Base-by-base conservation (phyloP, 1,140 invertebrate genomes). In the Drosophila littoralis region DNA sequence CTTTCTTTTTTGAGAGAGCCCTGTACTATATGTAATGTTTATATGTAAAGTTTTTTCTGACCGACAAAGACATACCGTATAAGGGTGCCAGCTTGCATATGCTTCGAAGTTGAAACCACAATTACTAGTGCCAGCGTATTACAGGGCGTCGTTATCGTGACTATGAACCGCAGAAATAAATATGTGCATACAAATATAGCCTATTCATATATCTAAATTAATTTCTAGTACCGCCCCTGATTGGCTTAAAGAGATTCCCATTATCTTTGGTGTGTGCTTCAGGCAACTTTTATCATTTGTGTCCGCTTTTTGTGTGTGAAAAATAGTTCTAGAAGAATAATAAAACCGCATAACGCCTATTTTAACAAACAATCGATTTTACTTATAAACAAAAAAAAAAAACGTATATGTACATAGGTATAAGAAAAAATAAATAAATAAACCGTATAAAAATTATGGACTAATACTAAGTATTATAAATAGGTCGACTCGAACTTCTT, bases 381-480 rank as follows among this genome's bases (percentile, higher is more conserved):
- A 70, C 43, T 63, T 68, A 65, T 22, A 22, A 22, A 3, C 22
- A 22, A 51, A 61, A 74, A 68, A 59, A 55, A 38, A 74, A 57
- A 28, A 15, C 3, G 22, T 33, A 36, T 70, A 85, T 38, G 35
- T 69, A 79, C 58, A 71, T 75, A 69, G 57, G 33, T 73, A 78
- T 77, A 79, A 38, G 63, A 5, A 50, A 32, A 68, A 88, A 88
- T 89, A 88, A 88, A 88, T 88, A 88, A 88, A 73, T 88, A 64
- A 65, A 60, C 9, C 55, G 63, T 73, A 67, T 46, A 73, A 67
- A 67, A 73, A 67, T 40, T 7, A 54, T 67, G 17, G 22, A 9
- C 55, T 59, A 40, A 43, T 10, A 22, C 48, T 75, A 75, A 51
- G 38, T 22, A 36, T 68, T 84, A 88, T 73, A 89, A 73, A 57